phyloP scores from a whole-genome alignment of 2,797 vertebrate genomes.

The Lacerta bilineata region DNA sequence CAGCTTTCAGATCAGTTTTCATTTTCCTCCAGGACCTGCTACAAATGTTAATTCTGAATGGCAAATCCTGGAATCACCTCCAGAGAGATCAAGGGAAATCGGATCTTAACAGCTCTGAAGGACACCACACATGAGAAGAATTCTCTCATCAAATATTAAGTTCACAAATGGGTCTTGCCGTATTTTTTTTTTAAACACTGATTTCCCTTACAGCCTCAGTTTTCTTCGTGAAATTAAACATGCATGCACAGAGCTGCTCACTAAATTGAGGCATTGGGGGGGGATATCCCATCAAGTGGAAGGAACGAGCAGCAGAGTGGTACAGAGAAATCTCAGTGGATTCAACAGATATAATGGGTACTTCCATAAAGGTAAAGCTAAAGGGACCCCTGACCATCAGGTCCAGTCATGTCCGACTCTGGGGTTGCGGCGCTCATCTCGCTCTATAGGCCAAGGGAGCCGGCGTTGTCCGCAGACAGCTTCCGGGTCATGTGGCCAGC shows the following conservation, averaged over 20 bases:
- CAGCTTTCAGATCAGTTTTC: conserved; percentile 26
- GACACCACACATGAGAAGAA: conserved; percentile 69
- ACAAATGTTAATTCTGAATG: conserved; percentile 49
- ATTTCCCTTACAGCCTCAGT: conserved; percentile 63
- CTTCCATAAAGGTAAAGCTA: no score
- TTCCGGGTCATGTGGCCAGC: no score
- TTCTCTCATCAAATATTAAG: conserved; percentile 76
- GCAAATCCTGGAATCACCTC: conserved; percentile 64
- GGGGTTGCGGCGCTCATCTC: no score
- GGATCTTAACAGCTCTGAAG: conserved; percentile 64
- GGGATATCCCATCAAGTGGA: not conserved
- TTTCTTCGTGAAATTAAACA: conserved; percentile 49
- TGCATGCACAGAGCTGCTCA: not conserved
- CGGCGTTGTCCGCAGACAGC: no score
- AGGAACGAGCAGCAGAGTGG: not conserved
- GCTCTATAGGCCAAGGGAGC: no score
- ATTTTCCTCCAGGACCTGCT: conserved; percentile 43
- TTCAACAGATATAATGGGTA: not conserved
- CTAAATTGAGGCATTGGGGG: conserved; percentile 17
- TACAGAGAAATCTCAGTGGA: not conserved
- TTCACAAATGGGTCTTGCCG: conserved; percentile 69
- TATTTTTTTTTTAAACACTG: conserved; percentile 60
- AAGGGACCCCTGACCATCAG: no score
- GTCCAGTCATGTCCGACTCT: no score
- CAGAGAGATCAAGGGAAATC: conserved; percentile 70